Percentiles rank a stretch among this genome's conserved stretches.
Conservation (phyloP, 2,113 vertebrate species). For the Phoenicopterus ruber region DNA sequence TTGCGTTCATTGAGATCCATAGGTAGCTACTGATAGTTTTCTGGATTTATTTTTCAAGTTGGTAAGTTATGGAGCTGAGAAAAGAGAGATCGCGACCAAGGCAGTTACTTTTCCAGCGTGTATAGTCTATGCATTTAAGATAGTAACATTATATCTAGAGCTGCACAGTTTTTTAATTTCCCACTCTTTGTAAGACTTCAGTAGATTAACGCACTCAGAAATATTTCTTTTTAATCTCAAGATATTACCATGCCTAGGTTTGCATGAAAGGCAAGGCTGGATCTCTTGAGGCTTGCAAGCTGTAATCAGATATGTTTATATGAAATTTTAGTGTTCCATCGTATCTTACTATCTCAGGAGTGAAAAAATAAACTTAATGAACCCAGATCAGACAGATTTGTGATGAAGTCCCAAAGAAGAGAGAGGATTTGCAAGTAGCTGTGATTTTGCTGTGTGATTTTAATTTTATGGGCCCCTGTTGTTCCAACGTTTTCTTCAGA, state of each 20-base stretch:
- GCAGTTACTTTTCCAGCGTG: neutral
- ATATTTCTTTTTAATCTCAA: neutral
- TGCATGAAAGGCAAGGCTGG: neutral
- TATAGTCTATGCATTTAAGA: neutral
- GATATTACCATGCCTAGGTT: neutral
- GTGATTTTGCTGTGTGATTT: slow-evolving; percentile 40
- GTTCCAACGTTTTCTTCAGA: slow-evolving; percentile 29
- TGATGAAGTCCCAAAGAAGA: slow-evolving; percentile 24
- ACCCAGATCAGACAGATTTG: slow-evolving; percentile 22
- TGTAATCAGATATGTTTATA: slow-evolving; percentile 31
- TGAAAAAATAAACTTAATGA: slow-evolving; percentile 44
- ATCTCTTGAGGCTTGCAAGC: neutral
- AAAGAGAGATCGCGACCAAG: accelerated
- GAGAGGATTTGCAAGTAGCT: slow-evolving; percentile 17
- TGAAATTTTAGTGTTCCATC: slow-evolving; percentile 21
- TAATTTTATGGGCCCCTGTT: slow-evolving; percentile 48
- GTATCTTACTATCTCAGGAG: neutral
- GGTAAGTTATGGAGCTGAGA: neutral
- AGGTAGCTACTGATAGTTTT: neutral
- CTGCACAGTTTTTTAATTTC: neutral
- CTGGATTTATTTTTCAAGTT: neutral
- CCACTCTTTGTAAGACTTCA: neutral
- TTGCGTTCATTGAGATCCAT: neutral
- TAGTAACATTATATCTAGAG: neutral
- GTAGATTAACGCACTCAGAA: neutral